Conservation (phyloP, 2,113 vertebrate genomes). For the Sorex fumeus region DNA sequence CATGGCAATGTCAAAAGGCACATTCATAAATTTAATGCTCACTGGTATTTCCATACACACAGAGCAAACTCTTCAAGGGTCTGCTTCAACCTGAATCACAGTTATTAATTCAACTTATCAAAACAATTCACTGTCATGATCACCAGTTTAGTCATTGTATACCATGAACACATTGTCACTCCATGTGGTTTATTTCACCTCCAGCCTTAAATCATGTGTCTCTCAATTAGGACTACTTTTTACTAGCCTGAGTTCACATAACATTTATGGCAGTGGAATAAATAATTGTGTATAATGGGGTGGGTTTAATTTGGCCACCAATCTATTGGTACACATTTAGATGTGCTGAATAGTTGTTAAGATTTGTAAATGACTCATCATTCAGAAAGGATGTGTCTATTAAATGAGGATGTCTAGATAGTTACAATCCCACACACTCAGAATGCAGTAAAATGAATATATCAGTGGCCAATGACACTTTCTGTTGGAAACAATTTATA, state of each 20-base stretch:
- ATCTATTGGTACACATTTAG: conserved; percentile 29
- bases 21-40: conserved; percentile 16
- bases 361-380: conserved; percentile 54
- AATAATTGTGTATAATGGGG: not conserved
- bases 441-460: conserved; percentile 48
- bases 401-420: conserved; percentile 58
- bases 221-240: not conserved
- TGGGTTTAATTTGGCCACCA: not conserved
- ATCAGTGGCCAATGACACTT: conserved; percentile 59
- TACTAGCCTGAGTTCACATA: conserved; percentile 16
- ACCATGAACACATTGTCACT: not conserved
- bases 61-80: not conserved
- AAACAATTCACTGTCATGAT: not conserved
- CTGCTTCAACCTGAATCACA: not conserved
- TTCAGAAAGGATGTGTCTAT: conserved; percentile 28
- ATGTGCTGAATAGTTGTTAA: conserved; percentile 60
- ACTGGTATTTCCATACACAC: not conserved
- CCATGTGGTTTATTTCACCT: not conserved
- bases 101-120: not conserved
- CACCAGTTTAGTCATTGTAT: not conserved
- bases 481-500: conserved; percentile 46
- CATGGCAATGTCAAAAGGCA: not conserved
- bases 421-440: conserved; percentile 3
- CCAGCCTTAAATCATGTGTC: not conserved
- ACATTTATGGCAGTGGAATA: not conserved